phyloP scores from a whole-genome alignment of 1,140 invertebrate species.

The Atta colombica region DNA sequence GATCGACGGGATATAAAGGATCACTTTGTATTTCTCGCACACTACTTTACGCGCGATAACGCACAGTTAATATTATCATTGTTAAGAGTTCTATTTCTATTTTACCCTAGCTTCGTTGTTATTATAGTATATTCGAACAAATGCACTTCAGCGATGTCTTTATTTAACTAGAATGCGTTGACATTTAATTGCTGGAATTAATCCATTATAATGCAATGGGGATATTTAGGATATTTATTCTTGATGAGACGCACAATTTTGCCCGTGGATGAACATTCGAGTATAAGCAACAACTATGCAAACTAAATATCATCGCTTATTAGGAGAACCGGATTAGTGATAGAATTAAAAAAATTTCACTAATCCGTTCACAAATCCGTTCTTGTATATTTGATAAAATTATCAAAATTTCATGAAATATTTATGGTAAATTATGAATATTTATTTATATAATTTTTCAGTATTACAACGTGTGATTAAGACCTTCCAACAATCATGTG shows the following conservation, averaged over 20 bases:
- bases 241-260: constrained; percentile 27
- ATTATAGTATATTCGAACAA: constrained; percentile 17
- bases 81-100: constrained; percentile 60
- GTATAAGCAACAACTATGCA: neutral
- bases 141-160: constrained; percentile 45
- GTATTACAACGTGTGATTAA: constrained; percentile 1
- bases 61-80: constrained; percentile 56
- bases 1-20: constrained; percentile 9
- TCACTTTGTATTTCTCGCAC: constrained; percentile 49
- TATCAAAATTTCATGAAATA: constrained; percentile 10
- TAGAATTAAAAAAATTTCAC: neutral
- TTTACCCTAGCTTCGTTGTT: constrained; percentile 1
- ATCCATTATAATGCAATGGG: constrained; percentile 23
- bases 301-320: constrained; percentile 36
- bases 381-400: neutral
- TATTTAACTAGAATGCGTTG: constrained; percentile 39
- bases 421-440: constrained; percentile 10
- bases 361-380: constrained; percentile 9
- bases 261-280: neutral
- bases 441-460: constrained; percentile 42
- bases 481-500: constrained; percentile 25
- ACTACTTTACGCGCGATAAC: constrained; percentile 58
- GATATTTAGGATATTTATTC: constrained; percentile 34
- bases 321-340: neutral
- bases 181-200: constrained; percentile 66